Evolutionary conservation across 2,113 vertebrate species (phyloP), one percentile per base, ranked within the genome.

Genomic region (Hiodon tergisus): DNA sequence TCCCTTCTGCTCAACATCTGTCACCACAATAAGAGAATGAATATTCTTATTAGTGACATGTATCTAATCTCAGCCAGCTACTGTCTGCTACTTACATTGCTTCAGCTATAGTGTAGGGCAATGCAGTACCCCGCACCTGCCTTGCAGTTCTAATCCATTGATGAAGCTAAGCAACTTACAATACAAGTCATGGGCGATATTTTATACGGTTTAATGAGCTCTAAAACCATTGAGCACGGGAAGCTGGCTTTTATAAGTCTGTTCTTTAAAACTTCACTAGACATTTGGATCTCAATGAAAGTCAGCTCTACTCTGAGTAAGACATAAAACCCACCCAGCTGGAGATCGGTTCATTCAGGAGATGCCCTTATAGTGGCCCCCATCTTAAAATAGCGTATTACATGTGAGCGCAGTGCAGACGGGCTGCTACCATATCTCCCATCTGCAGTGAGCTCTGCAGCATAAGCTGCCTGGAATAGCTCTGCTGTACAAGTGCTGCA

Each of bases 351-450:
- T 75, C 77, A 74, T 76, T 79, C 46, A 70, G 72, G 82, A 82
- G 14, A 78, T 71, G 76, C 71, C 0, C 17, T 69, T 77, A 74
- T 80, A 76, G 79, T 74, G 83, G 84, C 77, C 81, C 74, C 66
- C 48, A 48, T 78, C 85, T 87, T 86, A 86, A 89, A 88, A 89
- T 87, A 89, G 87, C 85, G 78, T 51, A 51, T 9, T 72, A 81
- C 79, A 83, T 83, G 82, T 81, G 83, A 83, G 78, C 72, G 77
- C 79, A 83, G 77, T 81, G 77, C 70, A 68, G 74, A 10, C 80
- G 85, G 81, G 77, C 73, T 4, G 8, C 77, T 68, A 77, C 77
- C 77, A 47, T 76, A 61, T 79, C 60, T 79, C 65, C 69, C 75
- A 77, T 62, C 68, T 76, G 79, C 75, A 80, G 77, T 70, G 74